phyloP scores from a whole-genome alignment of 2,888 invertebrate genomes.

The Xylota sylvarum region DNA sequence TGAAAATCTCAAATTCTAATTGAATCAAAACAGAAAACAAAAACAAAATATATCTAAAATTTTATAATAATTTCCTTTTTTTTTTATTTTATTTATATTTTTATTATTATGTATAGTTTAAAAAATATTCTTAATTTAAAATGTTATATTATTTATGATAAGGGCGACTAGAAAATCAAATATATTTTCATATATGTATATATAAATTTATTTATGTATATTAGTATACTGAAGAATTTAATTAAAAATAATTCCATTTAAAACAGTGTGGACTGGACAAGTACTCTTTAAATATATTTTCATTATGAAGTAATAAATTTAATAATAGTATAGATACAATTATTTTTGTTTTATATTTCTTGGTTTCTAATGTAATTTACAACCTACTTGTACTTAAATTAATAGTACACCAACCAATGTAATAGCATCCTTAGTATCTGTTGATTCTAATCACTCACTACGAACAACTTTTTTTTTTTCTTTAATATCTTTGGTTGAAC shows the following conservation, averaged over 20 bases:
- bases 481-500: conserved; percentile 72
- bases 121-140: conserved; percentile 54
- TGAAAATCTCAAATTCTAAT: conserved; percentile 39
- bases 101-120: conserved; percentile 49
- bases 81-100: conserved; percentile 22
- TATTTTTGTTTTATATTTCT: conserved; percentile 6
- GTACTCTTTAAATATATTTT: conserved; percentile 36
- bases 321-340: conserved; percentile 50
- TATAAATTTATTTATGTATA: conserved; percentile 41
- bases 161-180: conserved; percentile 74
- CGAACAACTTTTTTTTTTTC: conserved; percentile 32
- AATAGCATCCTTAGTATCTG: conserved; percentile 71
- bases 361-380: conserved; percentile 52
- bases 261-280: conserved; percentile 77
- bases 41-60: conserved; percentile 10
- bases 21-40: conserved; percentile 42
- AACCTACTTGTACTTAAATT: conserved; percentile 72
- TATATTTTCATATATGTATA: conserved; percentile 52
- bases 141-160: conserved; percentile 60
- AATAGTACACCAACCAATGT: conserved; percentile 74
- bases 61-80: conserved; percentile 23
- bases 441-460: conserved; percentile 65
- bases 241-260: conserved; percentile 64
- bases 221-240: conserved; percentile 51
- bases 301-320: conserved; percentile 32